Conservation (phyloP, 2,113 vertebrate genomes). For the Cathartes aura region DNA sequence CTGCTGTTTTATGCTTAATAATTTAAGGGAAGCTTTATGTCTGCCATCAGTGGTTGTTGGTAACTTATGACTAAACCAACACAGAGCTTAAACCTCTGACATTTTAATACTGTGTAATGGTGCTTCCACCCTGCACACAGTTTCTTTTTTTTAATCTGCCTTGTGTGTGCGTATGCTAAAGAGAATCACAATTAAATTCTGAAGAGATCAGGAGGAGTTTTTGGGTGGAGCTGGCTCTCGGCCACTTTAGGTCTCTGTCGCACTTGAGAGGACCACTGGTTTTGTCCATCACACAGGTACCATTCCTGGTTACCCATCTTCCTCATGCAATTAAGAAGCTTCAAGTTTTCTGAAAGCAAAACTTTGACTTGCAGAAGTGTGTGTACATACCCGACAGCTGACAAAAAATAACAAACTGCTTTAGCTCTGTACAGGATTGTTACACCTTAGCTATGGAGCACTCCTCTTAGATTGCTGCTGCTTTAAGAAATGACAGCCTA, state of each 20-base stretch:
- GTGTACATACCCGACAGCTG: fast-evolving
- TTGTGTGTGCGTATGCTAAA: neutral
- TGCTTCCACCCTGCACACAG: neutral
- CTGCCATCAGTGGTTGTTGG: slow-evolving; percentile 79
- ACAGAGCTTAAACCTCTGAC: slow-evolving; percentile 77
- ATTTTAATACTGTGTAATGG: slow-evolving; percentile 76
- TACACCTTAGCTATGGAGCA: neutral
- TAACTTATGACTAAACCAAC: slow-evolving; percentile 82
- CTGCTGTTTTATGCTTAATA: slow-evolving; percentile 88
- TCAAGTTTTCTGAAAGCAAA: neutral
- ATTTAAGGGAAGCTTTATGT: slow-evolving; percentile 85
- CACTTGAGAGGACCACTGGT: neutral
- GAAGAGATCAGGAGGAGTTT: neutral
- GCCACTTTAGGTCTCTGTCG: neutral
- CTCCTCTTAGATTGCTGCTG: neutral
- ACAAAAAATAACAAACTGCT: neutral
- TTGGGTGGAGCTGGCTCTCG: neutral
- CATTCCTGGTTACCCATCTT: neutral
- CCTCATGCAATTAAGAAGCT: neutral
- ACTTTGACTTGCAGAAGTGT: neutral
- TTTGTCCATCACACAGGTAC: neutral
- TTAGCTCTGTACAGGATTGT: neutral
- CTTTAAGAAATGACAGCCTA: neutral
- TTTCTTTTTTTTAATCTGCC: slow-evolving; percentile 50
- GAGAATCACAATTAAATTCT: slow-evolving; percentile 66